Base-by-base conservation (phyloP, 1,140 invertebrate species). In the Gonatopus flavifemur region DNA sequence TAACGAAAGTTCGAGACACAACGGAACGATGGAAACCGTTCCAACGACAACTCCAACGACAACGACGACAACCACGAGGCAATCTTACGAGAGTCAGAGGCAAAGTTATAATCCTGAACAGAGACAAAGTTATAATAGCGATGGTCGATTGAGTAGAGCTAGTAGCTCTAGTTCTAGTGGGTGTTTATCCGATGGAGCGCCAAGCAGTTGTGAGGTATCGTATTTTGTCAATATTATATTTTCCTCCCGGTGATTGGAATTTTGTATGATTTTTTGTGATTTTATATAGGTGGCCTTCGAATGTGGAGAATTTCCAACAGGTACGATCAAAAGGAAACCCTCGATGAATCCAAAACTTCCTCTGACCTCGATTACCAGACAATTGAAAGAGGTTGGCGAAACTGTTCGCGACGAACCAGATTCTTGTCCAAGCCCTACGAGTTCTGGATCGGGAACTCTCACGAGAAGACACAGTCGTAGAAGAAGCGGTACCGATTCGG, bases 341-440 rank as follows among this genome's bases (percentile, higher is more conserved):
- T 90, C 89, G 6, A 89, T 91, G 86, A 91, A 90, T 67, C 90
- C 90, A 0, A 93, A 92, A 70, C 82, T 94, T n/a, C 92, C 93
- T 0, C 68, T 96, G 33, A 95, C 93, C 7, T 90, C 89, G 46
- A 94, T 93, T 64, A 94, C 92, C 1, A 80, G 93, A n/a, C 90
- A 91, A 58, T 73, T 93, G 38, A 91, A 91, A 63, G 89, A 91
- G 63, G 88, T 91, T 49, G 88, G 86, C 0, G 88, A 90, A 53
- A 86, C 80, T 1, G 76, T 74, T 6, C 62, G 75, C 0, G 76
- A 77, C 24, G 75, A 76, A 30, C 72, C 76, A 0, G 74, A 78
- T 16, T 66, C 64, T 6, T 77, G 74, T 41, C 74, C 75, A 1
- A 76, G 72, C 36, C 75, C 75, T 1, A 78, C 73, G 20, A 76